Percentiles rank a stretch among this genome's conserved stretches.
Evolutionary conservation across 1,140 invertebrate species (phyloP).

Genomic region (Drosophila insularis): DNA sequence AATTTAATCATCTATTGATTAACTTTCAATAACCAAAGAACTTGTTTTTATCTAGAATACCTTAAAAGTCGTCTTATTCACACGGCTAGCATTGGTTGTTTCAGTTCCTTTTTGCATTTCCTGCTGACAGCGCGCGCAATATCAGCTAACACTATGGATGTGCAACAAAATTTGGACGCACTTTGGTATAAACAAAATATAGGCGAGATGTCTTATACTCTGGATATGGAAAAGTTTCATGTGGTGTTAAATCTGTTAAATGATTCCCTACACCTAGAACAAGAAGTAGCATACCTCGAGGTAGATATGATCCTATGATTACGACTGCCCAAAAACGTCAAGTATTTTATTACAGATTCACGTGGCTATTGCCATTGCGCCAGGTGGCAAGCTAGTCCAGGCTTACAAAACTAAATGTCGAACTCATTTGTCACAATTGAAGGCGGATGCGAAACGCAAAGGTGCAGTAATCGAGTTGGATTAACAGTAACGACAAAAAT

Average conservation of each 20-base stretch:
- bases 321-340: too few species aligned
- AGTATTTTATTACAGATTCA: constrained; percentile 56
- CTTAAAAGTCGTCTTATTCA: constrained; percentile 61
- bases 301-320: constrained; percentile 15
- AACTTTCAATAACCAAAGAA: background rate
- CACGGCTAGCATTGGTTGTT: constrained; percentile 44
- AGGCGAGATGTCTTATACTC: constrained; percentile 71
- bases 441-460: constrained; percentile 26
- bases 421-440: constrained; percentile 48
- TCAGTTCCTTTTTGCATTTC: constrained; percentile 56
- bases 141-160: constrained; percentile 57
- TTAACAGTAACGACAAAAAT: constrained; percentile 5
- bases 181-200: constrained; percentile 79
- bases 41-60: constrained; percentile 42
- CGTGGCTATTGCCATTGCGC: constrained; percentile 67
- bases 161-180: constrained; percentile 67
- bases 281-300: constrained; percentile 65
- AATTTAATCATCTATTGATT: too few species aligned
- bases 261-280: constrained; percentile 64
- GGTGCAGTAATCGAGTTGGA: background rate
- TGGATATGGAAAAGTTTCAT: constrained; percentile 66
- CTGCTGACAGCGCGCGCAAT: constrained; percentile 63
- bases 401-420: constrained; percentile 71
- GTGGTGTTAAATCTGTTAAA: constrained; percentile 49
- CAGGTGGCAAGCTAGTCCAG: constrained; percentile 73